Evolutionary conservation across 2,113 vertebrate genomes (phyloP), one percentile per base, ranked within the genome.

Genomic region (Camelus bactrianus): DNA sequence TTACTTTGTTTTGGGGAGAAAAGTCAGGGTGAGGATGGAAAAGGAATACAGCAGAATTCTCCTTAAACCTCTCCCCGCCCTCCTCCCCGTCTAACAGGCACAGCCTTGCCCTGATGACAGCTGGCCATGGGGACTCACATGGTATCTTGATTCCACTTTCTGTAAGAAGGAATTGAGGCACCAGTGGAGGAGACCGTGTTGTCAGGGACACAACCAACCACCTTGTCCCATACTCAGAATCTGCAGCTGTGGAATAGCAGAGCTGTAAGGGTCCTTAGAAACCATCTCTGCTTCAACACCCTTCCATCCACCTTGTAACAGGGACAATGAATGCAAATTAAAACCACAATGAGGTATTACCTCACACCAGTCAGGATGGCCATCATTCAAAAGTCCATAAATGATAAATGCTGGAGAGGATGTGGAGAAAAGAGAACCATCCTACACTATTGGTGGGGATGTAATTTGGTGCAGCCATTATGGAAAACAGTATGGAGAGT

Each of bases 21-120:
- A 20, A 6, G 19, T 5, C 0, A 2, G 14, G 46, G 0, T 16
- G 4, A 0, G 6, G 60, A 0, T 17, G 24, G 38, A 16, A 5
- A 24, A 30, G 22, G 32, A 0, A 3, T 3, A 12, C 4, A 2
- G 62, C 35, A n/a, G 58, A 38, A 42, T 28, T 60, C 38, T 38
- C 77, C 56, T 5, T 35, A n/a, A 82, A 48, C 11, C 22, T 70
- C 32, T 10, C 26, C 32, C 8, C 4, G 28, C 1, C 28, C n/a
- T 15, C 11, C 79, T 91, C 72, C n/a, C 30, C 13, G 35, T 69
- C 35, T 26, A 38, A 28, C 8, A 73, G 28, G 19, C 26, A 0
- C 1, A 10, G 4, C 38, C 15, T 10, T 19, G 70, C 26, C 28
- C 26, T 58, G 83, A 22, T 4, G 15, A 9, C 24, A 16, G 20